phyloP scores from a whole-genome alignment of 2,113 vertebrate species.

The Microcebus ravelobensis region DNA sequence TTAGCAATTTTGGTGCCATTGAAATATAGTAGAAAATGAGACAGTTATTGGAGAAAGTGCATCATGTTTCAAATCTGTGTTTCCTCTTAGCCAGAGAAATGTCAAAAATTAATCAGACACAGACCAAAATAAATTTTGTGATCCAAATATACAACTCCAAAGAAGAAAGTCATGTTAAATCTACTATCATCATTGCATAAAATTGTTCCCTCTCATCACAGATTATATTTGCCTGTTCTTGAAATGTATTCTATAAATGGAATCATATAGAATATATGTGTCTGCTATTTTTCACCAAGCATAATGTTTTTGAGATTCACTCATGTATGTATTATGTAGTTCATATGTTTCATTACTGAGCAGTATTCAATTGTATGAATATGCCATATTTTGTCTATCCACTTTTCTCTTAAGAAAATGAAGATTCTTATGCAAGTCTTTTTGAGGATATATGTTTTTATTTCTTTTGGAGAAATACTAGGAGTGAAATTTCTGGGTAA shows the following conservation, averaged over 20 bases:
- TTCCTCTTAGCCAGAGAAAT: background rate
- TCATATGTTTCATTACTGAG: background rate
- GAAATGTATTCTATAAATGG: background rate
- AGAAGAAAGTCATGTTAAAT: background rate
- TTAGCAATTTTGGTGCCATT: background rate
- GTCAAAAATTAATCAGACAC: background rate
- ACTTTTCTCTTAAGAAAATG: background rate
- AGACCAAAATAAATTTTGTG: background rate
- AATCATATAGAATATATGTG: background rate
- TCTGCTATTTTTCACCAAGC: background rate
- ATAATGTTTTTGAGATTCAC: background rate
- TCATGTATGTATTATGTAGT: background rate
- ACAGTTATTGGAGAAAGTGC: background rate
- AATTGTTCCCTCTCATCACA: background rate
- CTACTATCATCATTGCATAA: background rate
- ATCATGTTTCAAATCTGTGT: background rate
- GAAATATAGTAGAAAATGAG: background rate
- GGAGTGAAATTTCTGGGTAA: background rate
- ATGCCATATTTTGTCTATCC: background rate
- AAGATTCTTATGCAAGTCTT: background rate
- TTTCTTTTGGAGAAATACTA: constrained; percentile 12
- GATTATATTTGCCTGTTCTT: constrained; percentile 21
- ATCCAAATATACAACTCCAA: background rate
- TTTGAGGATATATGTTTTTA: background rate
- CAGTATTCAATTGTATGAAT: background rate